Conservation (phyloP, 2,888 invertebrate species). For the Gymnosoma rotundatum region DNA sequence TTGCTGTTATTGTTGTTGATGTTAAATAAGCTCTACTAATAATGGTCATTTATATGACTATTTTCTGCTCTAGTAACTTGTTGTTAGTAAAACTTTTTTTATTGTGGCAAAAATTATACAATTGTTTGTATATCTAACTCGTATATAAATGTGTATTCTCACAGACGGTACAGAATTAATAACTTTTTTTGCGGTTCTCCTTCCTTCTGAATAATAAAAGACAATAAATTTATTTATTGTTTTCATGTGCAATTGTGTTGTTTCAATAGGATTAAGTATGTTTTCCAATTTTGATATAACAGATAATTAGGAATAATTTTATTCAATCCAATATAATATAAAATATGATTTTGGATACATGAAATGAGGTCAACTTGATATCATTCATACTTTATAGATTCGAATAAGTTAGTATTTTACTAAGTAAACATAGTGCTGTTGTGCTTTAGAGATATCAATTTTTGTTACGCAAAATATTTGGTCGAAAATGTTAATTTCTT, state of each 20-base stretch:
- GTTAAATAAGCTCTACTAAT: conserved; percentile 76
- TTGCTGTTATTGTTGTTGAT: conserved; percentile 26
- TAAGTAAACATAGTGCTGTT: too few relatives aligned
- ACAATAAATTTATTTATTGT: conserved; percentile 52
- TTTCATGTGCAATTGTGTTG: conserved; percentile 50
- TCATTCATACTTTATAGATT: too few relatives aligned
- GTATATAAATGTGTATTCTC: neutral
- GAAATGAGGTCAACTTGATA: too few relatives aligned
- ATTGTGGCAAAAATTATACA: conserved; percentile 14
- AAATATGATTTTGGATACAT: too few relatives aligned
- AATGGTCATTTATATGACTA: conserved; percentile 80
- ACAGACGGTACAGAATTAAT: conserved; percentile 76
- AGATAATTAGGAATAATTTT: conserved; percentile 7
- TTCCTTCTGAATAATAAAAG: conserved; percentile 43
- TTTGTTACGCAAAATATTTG: too few relatives aligned
- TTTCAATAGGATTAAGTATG: conserved; percentile 46
- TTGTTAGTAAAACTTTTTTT: conserved; percentile 41
- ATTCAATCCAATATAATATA: neutral
- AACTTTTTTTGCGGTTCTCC: conserved; percentile 60
- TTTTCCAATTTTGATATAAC: conserved; percentile 8
- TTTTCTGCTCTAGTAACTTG: conserved; percentile 72
- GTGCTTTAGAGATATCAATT: too few relatives aligned
- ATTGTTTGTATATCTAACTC: conserved; percentile 24
- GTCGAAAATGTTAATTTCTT: too few relatives aligned
- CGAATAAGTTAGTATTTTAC: too few relatives aligned